A percentile compares a stretch with the other conserved stretches of the same genome.
Conservation (phyloP, 2,797 vertebrate genomes). For the Uromys caudimaculatus region DNA sequence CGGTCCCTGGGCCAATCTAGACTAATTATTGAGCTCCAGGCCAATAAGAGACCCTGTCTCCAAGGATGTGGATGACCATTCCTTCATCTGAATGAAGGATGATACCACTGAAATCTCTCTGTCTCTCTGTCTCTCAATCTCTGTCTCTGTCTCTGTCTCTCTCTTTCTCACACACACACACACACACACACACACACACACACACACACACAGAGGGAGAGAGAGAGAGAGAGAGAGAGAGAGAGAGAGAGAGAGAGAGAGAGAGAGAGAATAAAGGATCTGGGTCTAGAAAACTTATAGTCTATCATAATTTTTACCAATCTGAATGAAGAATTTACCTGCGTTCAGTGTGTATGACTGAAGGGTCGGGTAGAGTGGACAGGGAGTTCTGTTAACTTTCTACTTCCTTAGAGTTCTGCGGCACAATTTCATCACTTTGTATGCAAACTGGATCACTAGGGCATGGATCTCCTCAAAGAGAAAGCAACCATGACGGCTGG, state of each 20-base stretch:
- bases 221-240: background rate
- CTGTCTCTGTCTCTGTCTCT: no score
- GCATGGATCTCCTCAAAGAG: background rate
- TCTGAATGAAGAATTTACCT: background rate
- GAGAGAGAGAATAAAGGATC: background rate
- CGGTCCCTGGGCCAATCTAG: background rate
- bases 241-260: background rate
- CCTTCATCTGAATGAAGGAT: background rate
- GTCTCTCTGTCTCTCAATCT: background rate
- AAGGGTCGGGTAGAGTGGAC: background rate
- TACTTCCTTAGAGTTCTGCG: background rate
- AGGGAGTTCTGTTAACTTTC: background rate
- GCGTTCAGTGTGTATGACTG: background rate
- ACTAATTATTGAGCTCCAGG: background rate
- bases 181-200: background rate
- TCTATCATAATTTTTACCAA: background rate
- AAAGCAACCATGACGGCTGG: background rate
- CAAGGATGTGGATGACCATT: background rate
- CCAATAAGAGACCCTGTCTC: background rate
- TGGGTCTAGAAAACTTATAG: background rate
- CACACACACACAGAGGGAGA: background rate
- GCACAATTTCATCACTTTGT: background rate
- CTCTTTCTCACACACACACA: background rate
- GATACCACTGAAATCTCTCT: no score
- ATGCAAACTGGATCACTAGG: background rate